phyloP scores from a whole-genome alignment of 2,888 invertebrate species.

The Nephrotoma guestfalica region DNA sequence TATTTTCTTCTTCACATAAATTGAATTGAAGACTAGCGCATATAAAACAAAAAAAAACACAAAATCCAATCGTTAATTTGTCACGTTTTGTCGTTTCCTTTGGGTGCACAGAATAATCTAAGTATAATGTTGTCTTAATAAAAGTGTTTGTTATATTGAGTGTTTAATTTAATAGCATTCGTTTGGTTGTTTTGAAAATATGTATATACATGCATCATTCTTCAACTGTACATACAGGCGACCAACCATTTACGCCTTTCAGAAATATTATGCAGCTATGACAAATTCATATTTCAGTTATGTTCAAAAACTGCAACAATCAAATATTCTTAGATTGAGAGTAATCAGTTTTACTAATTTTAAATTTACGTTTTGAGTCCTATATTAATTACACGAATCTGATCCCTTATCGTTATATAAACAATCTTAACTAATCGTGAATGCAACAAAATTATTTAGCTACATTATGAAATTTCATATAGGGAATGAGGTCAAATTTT shows the following conservation, averaged over 20 bases:
- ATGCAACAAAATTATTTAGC: neutral
- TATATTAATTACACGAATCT: neutral
- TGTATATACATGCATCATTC: neutral
- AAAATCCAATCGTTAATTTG: neutral
- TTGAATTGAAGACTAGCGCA: neutral
- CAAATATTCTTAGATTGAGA: neutral
- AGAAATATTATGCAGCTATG: no score
- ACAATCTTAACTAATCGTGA: neutral
- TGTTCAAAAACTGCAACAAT: no score
- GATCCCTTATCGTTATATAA: neutral
- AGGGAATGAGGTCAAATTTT: neutral
- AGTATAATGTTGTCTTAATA: neutral
- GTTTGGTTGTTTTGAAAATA: neutral
- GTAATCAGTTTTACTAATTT: neutral
- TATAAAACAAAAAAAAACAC: neutral
- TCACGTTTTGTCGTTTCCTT: neutral
- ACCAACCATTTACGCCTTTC: neutral
- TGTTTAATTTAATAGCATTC: neutral
- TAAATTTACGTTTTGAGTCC: no score
- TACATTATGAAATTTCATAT: neutral
- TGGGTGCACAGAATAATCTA: neutral
- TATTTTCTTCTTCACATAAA: neutral
- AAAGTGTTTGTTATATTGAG: neutral
- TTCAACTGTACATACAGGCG: neutral
- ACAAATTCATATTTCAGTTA: no score